Evolutionary conservation across 2,797 vertebrate species (phyloP).

Genomic region (Cirrhinus molitorella): DNA sequence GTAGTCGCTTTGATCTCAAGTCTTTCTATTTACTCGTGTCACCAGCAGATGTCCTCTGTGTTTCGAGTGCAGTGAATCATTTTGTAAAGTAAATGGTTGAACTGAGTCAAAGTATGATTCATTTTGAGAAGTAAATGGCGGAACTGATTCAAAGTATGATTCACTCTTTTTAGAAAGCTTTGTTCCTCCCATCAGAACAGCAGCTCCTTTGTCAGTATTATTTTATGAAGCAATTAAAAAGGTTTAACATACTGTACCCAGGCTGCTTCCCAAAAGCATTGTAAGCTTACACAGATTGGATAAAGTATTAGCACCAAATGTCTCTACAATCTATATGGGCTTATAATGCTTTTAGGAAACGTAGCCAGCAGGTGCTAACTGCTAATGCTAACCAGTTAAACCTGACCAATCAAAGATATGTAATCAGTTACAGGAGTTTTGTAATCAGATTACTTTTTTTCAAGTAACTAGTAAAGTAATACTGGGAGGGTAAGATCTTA

Average conservation of each 20-base stretch:
- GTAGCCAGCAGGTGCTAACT: neutral
- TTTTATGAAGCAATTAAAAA: neutral
- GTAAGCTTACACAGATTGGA: neutral
- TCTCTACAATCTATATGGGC: neutral
- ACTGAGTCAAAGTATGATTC: constrained; percentile 2
- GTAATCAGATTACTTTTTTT: neutral
- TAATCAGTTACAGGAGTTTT: neutral
- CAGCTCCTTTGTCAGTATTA: neutral
- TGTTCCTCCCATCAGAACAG: neutral
- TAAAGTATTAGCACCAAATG: neutral
- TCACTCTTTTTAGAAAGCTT: neutral
- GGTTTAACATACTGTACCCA: neutral
- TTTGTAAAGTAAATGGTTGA: neutral
- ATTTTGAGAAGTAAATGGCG: neutral
- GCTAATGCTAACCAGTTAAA: neutral
- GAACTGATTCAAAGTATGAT: neutral
- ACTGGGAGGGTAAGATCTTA: no score
- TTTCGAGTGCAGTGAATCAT: neutral
- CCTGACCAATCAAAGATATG: neutral
- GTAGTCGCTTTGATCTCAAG: neutral
- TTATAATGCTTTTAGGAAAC: neutral
- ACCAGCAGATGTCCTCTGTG: constrained; percentile 16
- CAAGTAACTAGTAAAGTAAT: no score
- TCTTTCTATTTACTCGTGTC: neutral
- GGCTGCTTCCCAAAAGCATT: neutral